These are phyloP conservation scores for Trichosurus vulpecula DNA, from an alignment of 2,797 vertebrate species.

Conservation along the genomic window DNA sequence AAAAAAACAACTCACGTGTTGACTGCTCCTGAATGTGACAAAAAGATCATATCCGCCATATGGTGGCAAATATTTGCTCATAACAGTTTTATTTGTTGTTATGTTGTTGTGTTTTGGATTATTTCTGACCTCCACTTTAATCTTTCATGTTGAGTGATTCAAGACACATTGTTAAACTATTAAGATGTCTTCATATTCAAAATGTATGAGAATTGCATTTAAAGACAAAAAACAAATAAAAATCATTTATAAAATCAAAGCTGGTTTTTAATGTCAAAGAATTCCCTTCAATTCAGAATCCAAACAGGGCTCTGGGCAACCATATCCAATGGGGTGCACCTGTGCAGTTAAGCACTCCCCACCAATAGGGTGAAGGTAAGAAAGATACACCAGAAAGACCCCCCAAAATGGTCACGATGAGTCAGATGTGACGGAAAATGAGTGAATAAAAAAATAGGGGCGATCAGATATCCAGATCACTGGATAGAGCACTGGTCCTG, in stretches of 20 bases:
- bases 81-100: neutral
- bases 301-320: neutral
- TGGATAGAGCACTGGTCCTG: too few relatives aligned
- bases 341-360: neutral
- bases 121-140: neutral
- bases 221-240: neutral
- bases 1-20: neutral
- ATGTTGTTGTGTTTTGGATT: neutral
- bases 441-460: too few relatives aligned
- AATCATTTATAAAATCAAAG: neutral
- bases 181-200: neutral
- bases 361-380: neutral
- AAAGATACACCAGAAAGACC: neutral
- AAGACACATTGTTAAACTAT: neutral
- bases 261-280: neutral
- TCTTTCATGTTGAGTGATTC: neutral
- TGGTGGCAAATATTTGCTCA: neutral
- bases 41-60: neutral
- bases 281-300: neutral
- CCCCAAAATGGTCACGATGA: neutral
- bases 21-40: neutral
- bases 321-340: neutral
- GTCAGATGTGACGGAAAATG: too few relatives aligned
- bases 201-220: neutral
- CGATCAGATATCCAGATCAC: too few relatives aligned